Percentiles rank a stretch among this genome's conserved stretches.
Evolutionary conservation across 2,113 vertebrate genomes (phyloP).

Genomic region (Megaceryle maxima): DNA sequence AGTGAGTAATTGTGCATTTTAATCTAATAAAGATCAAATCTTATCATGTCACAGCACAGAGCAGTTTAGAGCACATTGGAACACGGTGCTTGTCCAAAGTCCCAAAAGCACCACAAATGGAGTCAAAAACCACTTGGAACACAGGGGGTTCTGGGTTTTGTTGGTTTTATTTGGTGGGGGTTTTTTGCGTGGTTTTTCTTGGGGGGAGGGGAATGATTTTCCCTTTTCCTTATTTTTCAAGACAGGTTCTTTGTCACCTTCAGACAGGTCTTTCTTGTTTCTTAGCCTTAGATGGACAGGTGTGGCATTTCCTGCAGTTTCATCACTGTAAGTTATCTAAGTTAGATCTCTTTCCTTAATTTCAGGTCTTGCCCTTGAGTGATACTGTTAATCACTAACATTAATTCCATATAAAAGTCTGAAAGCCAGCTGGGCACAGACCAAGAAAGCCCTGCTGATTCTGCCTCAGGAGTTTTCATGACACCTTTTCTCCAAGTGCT

Average conservation of each 20-base stretch:
- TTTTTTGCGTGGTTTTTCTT: too few relatives aligned
- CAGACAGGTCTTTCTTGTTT: conserved; percentile 20
- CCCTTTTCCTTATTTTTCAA: not conserved
- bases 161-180: not conserved
- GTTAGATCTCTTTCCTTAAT: not conserved
- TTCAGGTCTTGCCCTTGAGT: not conserved
- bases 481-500: not conserved
- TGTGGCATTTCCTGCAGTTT: conserved; percentile 25
- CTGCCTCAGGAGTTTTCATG: not conserved
- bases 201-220: too few relatives aligned
- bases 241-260: not conserved
- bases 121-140: not conserved
- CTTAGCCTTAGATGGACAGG: not conserved
- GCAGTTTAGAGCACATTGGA: not conserved
- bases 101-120: not conserved
- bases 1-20: not conserved
- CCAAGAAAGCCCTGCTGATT: not conserved
- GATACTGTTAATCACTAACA: not conserved
- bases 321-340: not conserved
- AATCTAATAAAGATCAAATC: not conserved
- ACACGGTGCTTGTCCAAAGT: not conserved
- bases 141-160: not conserved
- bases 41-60: not conserved
- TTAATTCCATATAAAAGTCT: not conserved
- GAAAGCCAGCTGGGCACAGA: not conserved